Conservation (phyloP, 2,113 vertebrate species). For the Elaphurus davidianus region DNA sequence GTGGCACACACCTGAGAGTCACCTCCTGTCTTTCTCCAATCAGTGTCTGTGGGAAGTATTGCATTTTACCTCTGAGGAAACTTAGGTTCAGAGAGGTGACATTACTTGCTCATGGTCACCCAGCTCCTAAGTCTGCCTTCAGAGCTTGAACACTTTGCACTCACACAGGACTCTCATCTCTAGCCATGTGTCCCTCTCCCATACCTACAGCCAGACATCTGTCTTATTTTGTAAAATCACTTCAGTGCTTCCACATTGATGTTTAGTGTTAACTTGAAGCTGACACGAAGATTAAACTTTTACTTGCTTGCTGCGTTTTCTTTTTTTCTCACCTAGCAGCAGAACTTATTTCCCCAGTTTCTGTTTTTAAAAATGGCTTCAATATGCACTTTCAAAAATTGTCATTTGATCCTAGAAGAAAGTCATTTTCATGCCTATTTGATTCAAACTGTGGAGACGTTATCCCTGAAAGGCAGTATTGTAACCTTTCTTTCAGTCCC, state of each 20-base stretch:
- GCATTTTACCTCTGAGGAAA: not conserved
- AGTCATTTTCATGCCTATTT: conserved; percentile 40
- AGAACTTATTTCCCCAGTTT: conserved; percentile 7
- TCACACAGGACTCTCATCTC: not conserved
- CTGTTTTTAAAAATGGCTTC: conserved; percentile 3
- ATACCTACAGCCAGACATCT: not conserved
- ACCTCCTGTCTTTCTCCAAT: not conserved
- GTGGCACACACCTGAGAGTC: not conserved
- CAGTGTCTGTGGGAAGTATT: not conserved
- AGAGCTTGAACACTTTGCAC: not conserved
- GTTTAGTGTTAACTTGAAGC: not conserved
- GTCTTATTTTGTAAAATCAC: not conserved
- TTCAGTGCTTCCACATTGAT: not conserved
- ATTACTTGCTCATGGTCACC: not conserved
- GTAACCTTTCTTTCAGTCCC: not conserved
- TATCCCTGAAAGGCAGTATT: conserved; percentile 9
- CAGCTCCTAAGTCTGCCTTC: not conserved
- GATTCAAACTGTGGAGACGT: not conserved
- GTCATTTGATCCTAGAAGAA: conserved; percentile 39
- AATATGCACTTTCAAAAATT: conserved; percentile 26
- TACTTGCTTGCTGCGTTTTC: conserved; percentile 3
- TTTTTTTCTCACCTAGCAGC: not conserved
- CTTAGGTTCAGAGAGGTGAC: not conserved
- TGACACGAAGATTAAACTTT: not conserved
- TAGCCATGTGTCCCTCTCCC: not conserved